Base-by-base conservation (phyloP, 2,113 vertebrate genomes). In the Eupsittula cactorum region DNA sequence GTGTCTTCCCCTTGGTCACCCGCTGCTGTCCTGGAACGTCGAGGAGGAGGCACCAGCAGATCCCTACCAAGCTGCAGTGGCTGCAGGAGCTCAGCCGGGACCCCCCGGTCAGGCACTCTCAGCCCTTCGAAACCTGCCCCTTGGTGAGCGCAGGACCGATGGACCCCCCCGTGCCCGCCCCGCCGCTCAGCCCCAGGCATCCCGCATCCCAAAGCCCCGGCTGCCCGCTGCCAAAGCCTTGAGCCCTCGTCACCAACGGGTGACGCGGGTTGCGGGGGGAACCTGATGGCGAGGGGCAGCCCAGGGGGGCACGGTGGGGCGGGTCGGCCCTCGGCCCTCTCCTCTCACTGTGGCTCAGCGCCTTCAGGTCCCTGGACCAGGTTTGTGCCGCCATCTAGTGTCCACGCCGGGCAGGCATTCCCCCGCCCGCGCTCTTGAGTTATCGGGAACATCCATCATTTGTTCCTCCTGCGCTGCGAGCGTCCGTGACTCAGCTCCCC, bases 351-450 rank as follows among this genome's bases (percentile, higher is more conserved):
- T 1, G 33, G 55, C 13, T 23, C 21, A 14, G 55, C 5, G 13
- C 55, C 31, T 57, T 1, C 55, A 9, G 13, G 46, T 7, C 33
- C 55, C 1, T 6, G 55, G 52, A 4, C 71, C 68, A 59, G 42
- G 71, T 31, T 47, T 4, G 14, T 83, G 92, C 50, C 70, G 96
- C 94, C 95, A 94, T 39, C 96, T 95, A 91, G 86, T 5, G 95
- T 49, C 78, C n/a, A 1, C 5, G 46, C 46, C 11, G 9, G 53
- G 3, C 27, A 12, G 37, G 20, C 13, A 24, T 18, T 2, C 37
- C 8, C 39, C 37, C 20, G 3, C 37, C 15, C 27, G 28, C 20
- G 29, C 13, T 6, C 16, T 12, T 6, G 18, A 24, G 2, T 25
- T 6, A 4, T 0, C 19, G 3, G 24, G 11, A 3, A 0, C 79